Evolutionary conservation across 2,113 vertebrate genomes (phyloP).

Genomic region (Nyctibius bracteatus): DNA sequence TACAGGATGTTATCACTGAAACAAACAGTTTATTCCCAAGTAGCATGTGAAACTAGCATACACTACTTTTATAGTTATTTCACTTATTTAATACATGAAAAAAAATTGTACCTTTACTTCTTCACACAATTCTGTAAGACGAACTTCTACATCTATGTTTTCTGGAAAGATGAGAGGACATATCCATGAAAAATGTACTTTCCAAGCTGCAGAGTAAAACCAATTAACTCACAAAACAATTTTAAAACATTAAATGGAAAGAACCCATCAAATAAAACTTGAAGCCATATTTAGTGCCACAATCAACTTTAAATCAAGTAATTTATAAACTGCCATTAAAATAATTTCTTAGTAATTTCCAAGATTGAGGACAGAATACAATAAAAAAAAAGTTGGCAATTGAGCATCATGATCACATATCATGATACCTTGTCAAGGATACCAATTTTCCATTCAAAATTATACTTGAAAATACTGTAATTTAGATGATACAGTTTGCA

Average conservation of each 20-base stretch:
- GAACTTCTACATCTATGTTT: constrained; percentile 91
- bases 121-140: constrained; percentile 90
- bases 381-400: not conserved
- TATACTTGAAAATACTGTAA: not conserved
- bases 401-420: not conserved
- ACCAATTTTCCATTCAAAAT: not conserved
- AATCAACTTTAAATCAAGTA: not conserved
- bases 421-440: not conserved
- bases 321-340: not conserved
- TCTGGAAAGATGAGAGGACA: constrained; percentile 79
- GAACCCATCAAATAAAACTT: not conserved
- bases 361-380: not conserved
- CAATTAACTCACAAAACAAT: not conserved
- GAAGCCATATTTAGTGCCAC: not conserved
- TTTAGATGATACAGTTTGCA: not conserved
- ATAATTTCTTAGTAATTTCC: not conserved
- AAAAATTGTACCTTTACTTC: constrained; percentile 87
- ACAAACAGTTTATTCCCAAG: not conserved
- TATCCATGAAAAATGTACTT: constrained; percentile 18
- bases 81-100: constrained; percentile 4
- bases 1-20: not conserved
- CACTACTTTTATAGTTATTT: not conserved
- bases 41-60: not conserved
- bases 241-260: not conserved
- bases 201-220: constrained; percentile 14